phyloP scores from a whole-genome alignment of 2,113 vertebrate species.

The Bothrops jararaca region DNA sequence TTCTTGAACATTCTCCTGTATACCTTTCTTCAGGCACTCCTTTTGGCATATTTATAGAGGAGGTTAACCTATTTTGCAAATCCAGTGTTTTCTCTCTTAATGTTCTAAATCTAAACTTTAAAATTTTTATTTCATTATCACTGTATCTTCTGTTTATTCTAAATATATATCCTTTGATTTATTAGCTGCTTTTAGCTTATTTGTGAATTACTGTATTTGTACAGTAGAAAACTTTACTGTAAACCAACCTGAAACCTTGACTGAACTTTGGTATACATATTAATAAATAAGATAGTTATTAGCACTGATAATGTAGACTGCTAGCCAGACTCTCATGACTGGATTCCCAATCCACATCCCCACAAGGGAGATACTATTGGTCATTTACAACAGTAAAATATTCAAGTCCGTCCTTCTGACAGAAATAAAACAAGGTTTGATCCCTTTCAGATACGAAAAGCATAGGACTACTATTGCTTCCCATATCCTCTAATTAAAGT shows the following conservation, averaged over 20 bases:
- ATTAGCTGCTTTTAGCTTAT: too few species aligned
- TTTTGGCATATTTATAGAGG: background rate
- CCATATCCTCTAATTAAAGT: background rate
- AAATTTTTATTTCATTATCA: background rate
- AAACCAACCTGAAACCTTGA: too few species aligned
- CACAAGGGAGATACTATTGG: background rate
- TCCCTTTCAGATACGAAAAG: background rate
- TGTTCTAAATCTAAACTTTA: background rate
- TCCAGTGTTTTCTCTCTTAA: background rate
- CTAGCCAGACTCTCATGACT: background rate
- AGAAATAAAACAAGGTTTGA: background rate
- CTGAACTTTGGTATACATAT: background rate
- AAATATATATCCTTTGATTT: too few species aligned
- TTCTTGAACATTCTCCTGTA: background rate
- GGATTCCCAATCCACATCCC: background rate
- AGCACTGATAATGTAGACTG: background rate
- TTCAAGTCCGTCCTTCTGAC: background rate
- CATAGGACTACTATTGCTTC: background rate
- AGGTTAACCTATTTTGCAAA: background rate
- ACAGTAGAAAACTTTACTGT: too few species aligned
- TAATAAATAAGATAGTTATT: background rate
- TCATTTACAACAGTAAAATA: background rate
- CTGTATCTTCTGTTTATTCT: too few species aligned
- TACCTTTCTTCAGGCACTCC: background rate
- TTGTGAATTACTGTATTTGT: too few species aligned